Conservation (phyloP, 2,113 vertebrate species). For the Oreocharis arfaki region DNA sequence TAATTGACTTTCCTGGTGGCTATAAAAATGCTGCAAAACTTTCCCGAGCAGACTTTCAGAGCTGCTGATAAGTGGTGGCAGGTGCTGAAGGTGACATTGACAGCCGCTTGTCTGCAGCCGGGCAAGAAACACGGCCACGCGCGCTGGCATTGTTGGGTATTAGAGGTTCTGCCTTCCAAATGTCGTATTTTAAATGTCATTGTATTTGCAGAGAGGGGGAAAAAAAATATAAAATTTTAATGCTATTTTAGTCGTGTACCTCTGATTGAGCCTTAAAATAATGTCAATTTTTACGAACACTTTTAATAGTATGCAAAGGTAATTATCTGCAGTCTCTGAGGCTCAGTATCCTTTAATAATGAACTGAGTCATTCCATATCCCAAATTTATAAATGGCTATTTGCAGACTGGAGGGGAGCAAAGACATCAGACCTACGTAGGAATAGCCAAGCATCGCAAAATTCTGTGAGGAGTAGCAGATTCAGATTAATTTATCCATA, state of each 20-base stretch:
- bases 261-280: constrained; percentile 41
- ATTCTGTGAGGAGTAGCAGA: not conserved
- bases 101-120: not conserved
- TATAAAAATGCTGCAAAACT: constrained; percentile 9
- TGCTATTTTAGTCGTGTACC: constrained; percentile 25
- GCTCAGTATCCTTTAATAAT: constrained; percentile 22
- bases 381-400: not conserved
- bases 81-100: constrained; percentile 57
- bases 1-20: constrained; percentile 58
- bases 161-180: constrained; percentile 20
- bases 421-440: not conserved
- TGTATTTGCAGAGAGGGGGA: not conserved
- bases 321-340: constrained; percentile 33
- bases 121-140: not conserved
- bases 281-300: constrained; percentile 44
- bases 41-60: not conserved
- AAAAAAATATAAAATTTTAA: constrained; percentile 40
- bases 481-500: not conserved
- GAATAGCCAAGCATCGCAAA: not conserved
- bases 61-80: constrained; percentile 4
- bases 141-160: not conserved
- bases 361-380: constrained; percentile 1
- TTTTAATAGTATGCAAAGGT: constrained; percentile 40
- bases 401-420: not conserved
- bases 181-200: constrained; percentile 48